These are phyloP conservation scores for Hestina assimilis DNA, from an alignment of 1,140 invertebrate species.

Conservation along the genomic window DNA sequence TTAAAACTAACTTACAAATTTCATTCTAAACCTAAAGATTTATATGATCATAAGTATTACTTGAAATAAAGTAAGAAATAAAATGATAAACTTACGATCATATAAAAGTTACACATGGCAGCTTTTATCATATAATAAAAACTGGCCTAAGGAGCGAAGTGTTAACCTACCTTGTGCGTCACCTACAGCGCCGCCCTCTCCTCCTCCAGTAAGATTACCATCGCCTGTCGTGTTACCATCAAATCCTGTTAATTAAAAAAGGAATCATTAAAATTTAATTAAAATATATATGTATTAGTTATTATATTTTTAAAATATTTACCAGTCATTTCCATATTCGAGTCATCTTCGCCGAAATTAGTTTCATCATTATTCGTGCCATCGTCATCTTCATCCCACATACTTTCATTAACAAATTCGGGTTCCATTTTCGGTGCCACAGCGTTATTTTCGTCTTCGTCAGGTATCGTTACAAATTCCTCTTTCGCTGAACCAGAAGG, in stretches of 20 bases:
- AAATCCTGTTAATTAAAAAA: slow-evolving; percentile 56
- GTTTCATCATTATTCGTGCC: slow-evolving; percentile 78
- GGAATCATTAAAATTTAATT: not conserved
- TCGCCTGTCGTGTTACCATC: slow-evolving; percentile 76
- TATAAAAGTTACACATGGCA: slow-evolving; percentile 28
- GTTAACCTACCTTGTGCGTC: slow-evolving; percentile 79
- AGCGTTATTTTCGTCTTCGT: slow-evolving; percentile 76
- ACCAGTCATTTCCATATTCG: slow-evolving; percentile 79
- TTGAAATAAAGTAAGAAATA: not conserved
- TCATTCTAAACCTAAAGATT: slow-evolving; percentile 58
- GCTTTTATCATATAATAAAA: slow-evolving; percentile 32
- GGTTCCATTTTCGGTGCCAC: slow-evolving; percentile 79
- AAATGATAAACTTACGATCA: slow-evolving; percentile 28
- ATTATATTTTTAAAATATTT: slow-evolving; percentile 26
- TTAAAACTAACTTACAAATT: slow-evolving; percentile 71
- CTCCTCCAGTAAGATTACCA: slow-evolving; percentile 72
- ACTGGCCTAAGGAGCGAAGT: slow-evolving; percentile 33
- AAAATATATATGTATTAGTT: not conserved
- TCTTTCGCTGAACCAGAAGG: slow-evolving; percentile 75
- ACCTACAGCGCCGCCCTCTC: slow-evolving; percentile 76
- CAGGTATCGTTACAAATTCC: slow-evolving; percentile 78
- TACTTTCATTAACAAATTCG: slow-evolving; percentile 76
- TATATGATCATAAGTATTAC: not conserved
- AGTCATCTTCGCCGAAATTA: slow-evolving; percentile 78
- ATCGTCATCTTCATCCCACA: slow-evolving; percentile 78